A percentile compares a stretch with the other conserved stretches of the same genome.
Evolutionary conservation across 2,113 vertebrate genomes (phyloP).

Genomic region (Amblyopsis rosae): DNA sequence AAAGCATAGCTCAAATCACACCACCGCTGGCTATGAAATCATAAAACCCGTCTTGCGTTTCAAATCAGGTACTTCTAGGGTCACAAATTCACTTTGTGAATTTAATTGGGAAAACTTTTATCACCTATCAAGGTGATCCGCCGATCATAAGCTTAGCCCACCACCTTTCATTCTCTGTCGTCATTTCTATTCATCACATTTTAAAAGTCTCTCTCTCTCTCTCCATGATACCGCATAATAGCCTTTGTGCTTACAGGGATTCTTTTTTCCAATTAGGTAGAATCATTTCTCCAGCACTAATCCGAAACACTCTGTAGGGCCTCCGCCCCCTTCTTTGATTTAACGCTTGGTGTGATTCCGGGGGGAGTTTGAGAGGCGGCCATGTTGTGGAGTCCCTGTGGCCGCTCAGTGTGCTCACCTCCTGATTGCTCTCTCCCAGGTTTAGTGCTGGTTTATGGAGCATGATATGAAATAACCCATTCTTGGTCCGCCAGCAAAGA

Average conservation of each 20-base stretch:
- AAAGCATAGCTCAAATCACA: conserved; percentile 33
- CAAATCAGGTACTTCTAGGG: conserved; percentile 8
- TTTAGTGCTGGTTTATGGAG: conserved; percentile 74
- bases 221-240: conserved; percentile 55
- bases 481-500: conserved; percentile 56
- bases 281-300: conserved; percentile 67
- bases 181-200: conserved; percentile 67
- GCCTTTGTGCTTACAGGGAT: conserved; percentile 31
- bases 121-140: conserved; percentile 36
- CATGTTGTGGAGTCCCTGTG: conserved; percentile 48
- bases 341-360: conserved; percentile 57
- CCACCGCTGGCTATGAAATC: not conserved
- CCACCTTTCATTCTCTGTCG: conserved; percentile 38
- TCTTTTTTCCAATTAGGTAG: conserved; percentile 72
- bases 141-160: conserved; percentile 56
- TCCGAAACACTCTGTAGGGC: conserved; percentile 45
- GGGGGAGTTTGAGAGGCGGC: conserved; percentile 45
- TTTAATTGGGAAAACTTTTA: conserved; percentile 49
- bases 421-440: conserved; percentile 60
- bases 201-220: conserved; percentile 46
- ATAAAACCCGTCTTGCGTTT: conserved; percentile 22
- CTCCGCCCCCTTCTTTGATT: conserved; percentile 66
- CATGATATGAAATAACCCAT: conserved; percentile 75
- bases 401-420: conserved; percentile 57
- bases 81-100: conserved; percentile 14